Evolutionary conservation across 2,797 vertebrate species (phyloP), one percentile per base, ranked within the genome.

Genomic region (Bovichtus variegatus): DNA sequence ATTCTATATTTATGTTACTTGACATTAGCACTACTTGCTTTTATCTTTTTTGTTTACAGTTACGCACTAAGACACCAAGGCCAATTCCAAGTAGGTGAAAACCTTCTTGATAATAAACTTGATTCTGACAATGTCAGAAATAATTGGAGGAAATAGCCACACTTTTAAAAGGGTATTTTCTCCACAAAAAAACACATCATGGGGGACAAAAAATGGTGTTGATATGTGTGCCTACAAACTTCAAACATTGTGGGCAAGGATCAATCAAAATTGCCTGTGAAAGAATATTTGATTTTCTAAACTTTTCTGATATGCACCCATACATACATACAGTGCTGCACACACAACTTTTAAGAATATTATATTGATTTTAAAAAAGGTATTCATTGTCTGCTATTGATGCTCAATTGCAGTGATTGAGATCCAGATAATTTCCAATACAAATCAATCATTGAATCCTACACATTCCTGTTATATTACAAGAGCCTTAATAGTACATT

Each of bases 321-420:
- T 11, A n/a, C 12, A 29, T 9, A 29, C n/a, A n/a, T 18, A 62
- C 9, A 15, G 12, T 40, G 29, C 5, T 27, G 16, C 13, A 5
- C 12, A 1, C 7, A 46, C 23, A 9, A 9, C 5, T n/a, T 31
- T 53, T 10, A 38, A 29, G 8, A 34, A 29, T 2, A 13, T 43
- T 36, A 47, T 44, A 51, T 36, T 25, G 9, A 44, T 13, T 27
- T 21, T 1, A n/a, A n/a, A 34, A 34, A 9, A 25, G 12, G 19
- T 29, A 25, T 7, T 15, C 51, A 41, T 21, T 66, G 51, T 77
- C 55, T 61, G 62, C 78, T 76, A 38, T 5, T 61, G 71, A 73
- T 67, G 74, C 62, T 31, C 34, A 3, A 25, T 21, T 50, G 19
- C 2, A 25, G 7, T 53, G 43, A 59, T 16, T 21, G 19, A 47